Base-by-base conservation (phyloP, 2,888 invertebrate species). In the Pristionchus maxplancki region DNA sequence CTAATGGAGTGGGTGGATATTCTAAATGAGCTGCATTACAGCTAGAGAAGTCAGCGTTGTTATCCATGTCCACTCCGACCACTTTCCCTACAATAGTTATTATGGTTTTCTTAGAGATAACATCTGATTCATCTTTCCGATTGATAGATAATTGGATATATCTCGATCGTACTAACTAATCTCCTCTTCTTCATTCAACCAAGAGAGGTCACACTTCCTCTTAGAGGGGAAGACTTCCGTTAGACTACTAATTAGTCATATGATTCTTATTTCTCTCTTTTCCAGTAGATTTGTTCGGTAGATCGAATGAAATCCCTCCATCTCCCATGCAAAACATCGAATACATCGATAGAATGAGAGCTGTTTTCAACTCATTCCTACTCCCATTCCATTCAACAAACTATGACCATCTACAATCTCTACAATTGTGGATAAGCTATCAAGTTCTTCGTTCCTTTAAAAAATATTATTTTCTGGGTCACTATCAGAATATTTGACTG, bases 191-290 rank as follows among this genome's bases (percentile, higher is more conserved):
- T 74, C 74, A 74, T 74, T 74, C 74, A 74, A 20, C 74, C 74
- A 40, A 9, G 40, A 74, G 74, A 74, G 74, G 74, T 37, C 74
- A 74, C 74, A 74, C 40, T 74, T 74, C 74, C 74, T 31, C 24
- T 20, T 40, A 37, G 6, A 9, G 31, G 8, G 40, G 40, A 24
- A 74, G 5, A 74, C 74, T 40, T 74, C 74, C 74, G 17, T 37
- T 40, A 8, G 37, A 40, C 40, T 20, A 37, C 40, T 74, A 74
- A 74, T 74, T 74, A 74, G 74, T 67, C 64, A 15, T 34, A 17
- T 67, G 31, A 31, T 31, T 34, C 11, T 67, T 17, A 13, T 67
- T 28, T 11, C 15, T 31, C 31, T 31, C 58, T 28, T 15, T 31
- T 31, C 64, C 2, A 24, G 58, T 8, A 6, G 58, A 58, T 58